phyloP scores from a whole-genome alignment of 1,140 invertebrate genomes.

The Acromyrmex heyeri region DNA sequence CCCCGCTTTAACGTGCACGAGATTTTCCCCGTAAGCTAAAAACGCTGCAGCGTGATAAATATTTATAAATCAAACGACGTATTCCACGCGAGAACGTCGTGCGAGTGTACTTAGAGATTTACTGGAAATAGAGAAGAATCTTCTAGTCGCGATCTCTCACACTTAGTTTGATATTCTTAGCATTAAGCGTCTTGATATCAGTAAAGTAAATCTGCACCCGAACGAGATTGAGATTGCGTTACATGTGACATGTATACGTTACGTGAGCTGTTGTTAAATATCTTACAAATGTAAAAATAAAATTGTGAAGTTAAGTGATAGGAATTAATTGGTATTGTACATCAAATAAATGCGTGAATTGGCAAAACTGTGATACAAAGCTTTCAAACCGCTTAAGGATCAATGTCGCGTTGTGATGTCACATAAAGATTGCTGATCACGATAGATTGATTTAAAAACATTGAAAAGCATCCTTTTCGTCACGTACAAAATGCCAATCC shows the following conservation, averaged over 20 bases:
- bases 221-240: neutral
- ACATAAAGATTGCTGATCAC: neutral
- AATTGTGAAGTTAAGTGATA: neutral
- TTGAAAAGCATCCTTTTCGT: slow-evolving; percentile 11
- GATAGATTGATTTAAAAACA: slow-evolving; percentile 28
- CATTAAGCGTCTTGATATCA: slow-evolving; percentile 23
- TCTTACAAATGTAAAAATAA: neutral
- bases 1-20: neutral
- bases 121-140: neutral
- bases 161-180: neutral
- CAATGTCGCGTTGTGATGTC: neutral
- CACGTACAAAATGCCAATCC: slow-evolving; percentile 12
- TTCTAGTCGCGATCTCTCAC: neutral
- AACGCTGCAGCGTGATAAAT: slow-evolving; percentile 47
- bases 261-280: neutral
- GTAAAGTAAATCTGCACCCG: neutral
- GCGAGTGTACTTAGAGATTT: slow-evolving; percentile 20
- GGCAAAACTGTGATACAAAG: neutral
- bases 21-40: slow-evolving; percentile 28
- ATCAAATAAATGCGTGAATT: neutral
- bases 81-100: slow-evolving; percentile 5
- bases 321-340: neutral
- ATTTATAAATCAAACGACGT: slow-evolving; percentile 51
- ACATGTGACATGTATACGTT: neutral
- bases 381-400: neutral